Base-by-base conservation (phyloP, 1,140 invertebrate species). In the Hirudo medicinalis region DNA sequence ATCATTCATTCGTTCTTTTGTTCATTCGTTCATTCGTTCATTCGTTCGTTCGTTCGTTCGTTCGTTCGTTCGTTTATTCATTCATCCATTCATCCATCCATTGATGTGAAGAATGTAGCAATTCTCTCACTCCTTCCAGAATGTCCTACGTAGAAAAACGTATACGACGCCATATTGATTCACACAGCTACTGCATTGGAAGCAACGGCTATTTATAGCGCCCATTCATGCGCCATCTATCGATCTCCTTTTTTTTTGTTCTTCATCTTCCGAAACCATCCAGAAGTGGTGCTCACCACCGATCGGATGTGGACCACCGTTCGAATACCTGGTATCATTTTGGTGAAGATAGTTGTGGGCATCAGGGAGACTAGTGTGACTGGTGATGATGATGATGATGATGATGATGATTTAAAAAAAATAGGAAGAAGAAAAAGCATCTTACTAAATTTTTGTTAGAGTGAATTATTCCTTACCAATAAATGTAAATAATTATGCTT, bases 351-450 rank as follows among this genome's bases (percentile, higher is more conserved):
- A 5, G 54, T 57, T 57, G 9, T n/a, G 2, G 9, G 2, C 54
- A 57, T 57, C 54, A 57, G 2, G 20, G 2, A 57, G 9, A n/a
- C 25, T 57, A n/a, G 15, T 54, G 54, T 15, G n/a, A 54, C 54
- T 57, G 54, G 9, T 57, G 54, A 57, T 57, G 54, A 57, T 57
- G 54, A 57, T 25, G 54, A 57, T 57, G 54, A 57, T 57, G 54
- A 25, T 57, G 54, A 25, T 57, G 54, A 57, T 57, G 54, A 57
- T 25, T 2, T n/a, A n/a, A n/a, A n/a, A 57, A 36, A 6, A 36
- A 36, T 2, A 36, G 6, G 32, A 36, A 36, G 32, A 36, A 36
- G 6, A 36, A 36, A 3, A 2, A 36, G 32, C 32, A 3, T 36
- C 32, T 3, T 36, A 36, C 2, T 6, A 2, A 36, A 36, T 3